Evolutionary conservation across 2,113 vertebrate genomes (phyloP).

Genomic region (Eretmochelys imbricata): DNA sequence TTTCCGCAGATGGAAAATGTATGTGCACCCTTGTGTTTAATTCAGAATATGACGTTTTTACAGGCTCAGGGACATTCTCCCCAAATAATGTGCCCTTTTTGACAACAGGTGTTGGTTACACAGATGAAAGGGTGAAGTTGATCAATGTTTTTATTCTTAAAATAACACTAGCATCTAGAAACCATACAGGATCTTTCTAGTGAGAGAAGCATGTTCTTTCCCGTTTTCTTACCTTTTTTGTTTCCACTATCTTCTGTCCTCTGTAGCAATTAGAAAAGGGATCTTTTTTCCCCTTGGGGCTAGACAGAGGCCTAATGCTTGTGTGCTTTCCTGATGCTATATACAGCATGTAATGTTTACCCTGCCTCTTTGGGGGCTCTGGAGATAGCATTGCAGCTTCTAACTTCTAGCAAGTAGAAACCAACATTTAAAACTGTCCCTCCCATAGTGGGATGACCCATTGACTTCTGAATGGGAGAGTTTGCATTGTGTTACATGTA

Average conservation of each 20-base stretch:
- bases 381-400: neutral
- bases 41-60: neutral
- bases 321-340: neutral
- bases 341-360: rapidly evolving
- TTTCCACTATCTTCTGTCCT: neutral
- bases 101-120: neutral
- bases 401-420: neutral
- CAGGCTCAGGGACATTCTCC: neutral
- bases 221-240: rapidly evolving
- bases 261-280: rapidly evolving
- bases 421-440: neutral
- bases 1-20: neutral
- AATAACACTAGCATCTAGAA: neutral
- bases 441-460: neutral
- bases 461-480: neutral
- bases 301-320: rapidly evolving
- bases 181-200: neutral
- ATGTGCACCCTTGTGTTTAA: neutral
- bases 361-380: neutral
- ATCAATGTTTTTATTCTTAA: neutral
- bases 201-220: rapidly evolving
- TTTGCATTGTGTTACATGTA: neutral
- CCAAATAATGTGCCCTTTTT: neutral
- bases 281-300: neutral
- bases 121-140: neutral